Conservation (phyloP, 2,113 vertebrate species). For the Nothobranchius kuhntae region DNA sequence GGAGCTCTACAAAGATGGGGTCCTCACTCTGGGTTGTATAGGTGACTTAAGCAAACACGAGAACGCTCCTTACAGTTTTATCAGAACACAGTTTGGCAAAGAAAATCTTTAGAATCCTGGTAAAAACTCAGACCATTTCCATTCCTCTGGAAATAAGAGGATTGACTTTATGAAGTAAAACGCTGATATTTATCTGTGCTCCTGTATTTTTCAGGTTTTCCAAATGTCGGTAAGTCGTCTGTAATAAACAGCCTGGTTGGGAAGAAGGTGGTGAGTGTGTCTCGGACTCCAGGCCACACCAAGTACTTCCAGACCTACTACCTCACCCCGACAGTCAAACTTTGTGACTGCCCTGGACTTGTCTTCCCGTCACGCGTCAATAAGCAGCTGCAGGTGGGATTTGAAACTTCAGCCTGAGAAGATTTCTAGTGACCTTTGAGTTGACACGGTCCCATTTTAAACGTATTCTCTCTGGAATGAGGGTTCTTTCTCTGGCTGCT, state of each 20-base stretch:
- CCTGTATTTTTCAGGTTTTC: slow-evolving; percentile 80
- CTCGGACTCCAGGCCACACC: slow-evolving; percentile 92
- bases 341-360: slow-evolving; percentile 92
- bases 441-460: neutral
- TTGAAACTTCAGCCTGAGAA: neutral
- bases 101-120: neutral
- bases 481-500: no score
- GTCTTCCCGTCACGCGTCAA: slow-evolving; percentile 88
- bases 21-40: slow-evolving; percentile 90
- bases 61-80: no score
- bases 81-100: no score
- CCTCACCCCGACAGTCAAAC: slow-evolving; percentile 88
- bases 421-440: slow-evolving; percentile 1
- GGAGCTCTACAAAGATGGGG: slow-evolving; percentile 89
- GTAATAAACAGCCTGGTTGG: slow-evolving; percentile 91
- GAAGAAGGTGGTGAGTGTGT: slow-evolving; percentile 90
- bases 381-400: slow-evolving; percentile 84
- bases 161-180: neutral
- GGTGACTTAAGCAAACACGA: slow-evolving; percentile 60
- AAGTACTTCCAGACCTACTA: slow-evolving; percentile 97
- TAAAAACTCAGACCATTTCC: neutral
- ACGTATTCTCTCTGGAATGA: no score
- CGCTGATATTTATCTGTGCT: neutral
- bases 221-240: slow-evolving; percentile 92
- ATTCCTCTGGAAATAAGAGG: neutral